Base-by-base conservation (phyloP, 2,888 invertebrate species). In the Clunio marinus region DNA sequence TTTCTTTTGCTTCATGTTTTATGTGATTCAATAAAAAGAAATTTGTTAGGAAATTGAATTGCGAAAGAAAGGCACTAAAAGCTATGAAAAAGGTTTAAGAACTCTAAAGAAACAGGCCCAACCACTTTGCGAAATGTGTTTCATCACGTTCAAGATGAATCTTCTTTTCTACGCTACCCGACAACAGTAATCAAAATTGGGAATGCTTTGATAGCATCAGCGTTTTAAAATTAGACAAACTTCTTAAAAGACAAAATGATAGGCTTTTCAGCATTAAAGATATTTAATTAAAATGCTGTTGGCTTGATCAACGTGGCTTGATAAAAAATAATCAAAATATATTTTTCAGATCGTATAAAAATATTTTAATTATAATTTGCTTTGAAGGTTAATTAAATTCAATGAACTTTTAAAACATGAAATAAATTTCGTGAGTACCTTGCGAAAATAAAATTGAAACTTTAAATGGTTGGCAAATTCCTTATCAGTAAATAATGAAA, bases 21-120 rank as follows among this genome's bases (percentile, higher is more conserved):
- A 41, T 22, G 51, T 51, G 22, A 51, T 51, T 22, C 22, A 51
- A 51, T 51, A 51, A 51, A 51, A 32, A 7, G 32, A 32, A 41
- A 41, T 41, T 41, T 41, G 51, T 51, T 51, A 51, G 51, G 51
- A 51, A 51, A 51, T 51, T 51, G 51, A 17, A 51, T 51, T 22
- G 51, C 51, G 22, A 51, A 20, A 51, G 22, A 51, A 22, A n/a
- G 51, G 51, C 51, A 51, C 15, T 51, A 51, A 20, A 32, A 10
- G 32, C 4, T 32, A n/a, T n/a, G n/a, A n/a, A n/a, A 41, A 41
- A 41, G 41, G 32, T 32, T 32, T 32, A 41, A 41, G 10, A 41
- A 41, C 41, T 41, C 41, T 41, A n/a, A n/a, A n/a, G n/a, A n/a
- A n/a, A n/a, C n/a, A n/a, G n/a, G n/a, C 15, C 15, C 41, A 41